These are phyloP conservation scores for Hemichromis elongatus DNA, from an alignment of 2,113 vertebrate species.

Conservation along the genomic window DNA sequence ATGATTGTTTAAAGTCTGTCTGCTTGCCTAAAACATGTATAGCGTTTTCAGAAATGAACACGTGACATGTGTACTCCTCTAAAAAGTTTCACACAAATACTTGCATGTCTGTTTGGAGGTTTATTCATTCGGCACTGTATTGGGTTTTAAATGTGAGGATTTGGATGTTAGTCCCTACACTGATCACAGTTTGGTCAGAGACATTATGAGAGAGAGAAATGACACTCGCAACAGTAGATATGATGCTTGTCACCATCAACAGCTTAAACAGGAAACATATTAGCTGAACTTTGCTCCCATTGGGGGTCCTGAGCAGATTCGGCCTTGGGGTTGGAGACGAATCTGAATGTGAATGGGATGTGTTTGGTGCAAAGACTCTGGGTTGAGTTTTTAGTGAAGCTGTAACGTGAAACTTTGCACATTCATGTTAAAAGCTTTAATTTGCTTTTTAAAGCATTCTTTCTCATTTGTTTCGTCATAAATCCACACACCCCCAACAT, in stretches of 20 bases:
- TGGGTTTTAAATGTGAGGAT: background rate
- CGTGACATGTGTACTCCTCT: background rate
- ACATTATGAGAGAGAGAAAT: background rate
- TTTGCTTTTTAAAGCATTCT: background rate
- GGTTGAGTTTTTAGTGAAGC: background rate
- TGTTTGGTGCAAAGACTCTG: background rate
- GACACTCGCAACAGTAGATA: background rate
- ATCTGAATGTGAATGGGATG: background rate
- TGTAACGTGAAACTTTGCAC: background rate
- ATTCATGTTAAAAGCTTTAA: background rate
- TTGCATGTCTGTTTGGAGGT: background rate
- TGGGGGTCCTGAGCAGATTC: background rate
- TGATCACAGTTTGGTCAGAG: background rate
- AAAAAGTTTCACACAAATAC: background rate
- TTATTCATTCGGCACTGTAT: background rate
- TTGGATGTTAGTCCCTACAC: background rate
- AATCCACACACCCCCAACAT: background rate
- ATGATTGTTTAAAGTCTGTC: constrained; percentile 32
- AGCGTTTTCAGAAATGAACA: constrained; percentile 30
- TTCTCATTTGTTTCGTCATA: background rate
- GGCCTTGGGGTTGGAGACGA: fast-evolving
- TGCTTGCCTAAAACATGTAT: constrained; percentile 51
- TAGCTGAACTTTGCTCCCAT: too few relatives aligned
- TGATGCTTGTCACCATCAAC: background rate
- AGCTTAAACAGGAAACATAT: background rate